Base-by-base conservation (phyloP, 2,888 invertebrate species). In the Leistus spinibarbis region DNA sequence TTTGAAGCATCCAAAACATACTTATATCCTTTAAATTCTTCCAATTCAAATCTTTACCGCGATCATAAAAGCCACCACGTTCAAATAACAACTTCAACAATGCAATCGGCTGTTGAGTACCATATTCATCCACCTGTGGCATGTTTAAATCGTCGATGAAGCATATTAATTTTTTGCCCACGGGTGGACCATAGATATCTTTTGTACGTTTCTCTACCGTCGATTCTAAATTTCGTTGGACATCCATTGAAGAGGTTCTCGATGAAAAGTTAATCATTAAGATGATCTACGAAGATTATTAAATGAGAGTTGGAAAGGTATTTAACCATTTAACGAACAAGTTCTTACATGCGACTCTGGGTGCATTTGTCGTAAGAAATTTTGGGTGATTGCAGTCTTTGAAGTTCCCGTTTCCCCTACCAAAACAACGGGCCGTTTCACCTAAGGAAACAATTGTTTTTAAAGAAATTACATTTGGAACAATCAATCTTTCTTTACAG, bases 101-200 rank as follows among this genome's bases (percentile, higher is more conserved):
- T 0, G 97, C 97, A 79, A 97, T 95, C 0, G 97, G 97, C 82
- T 97, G 97, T 82, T 97, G 97, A 0, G 96, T 97, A 0, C 97
- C 97, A 82, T 97, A 97, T 0, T 89, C 91, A 82, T 95, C 95
- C 63, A 93, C 92, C 85, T 92, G 90, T 40, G 97, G 97, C 96
- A 97, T 97, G 83, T 97, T 96, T 92, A 97, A 93, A 82, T 98
- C 97, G 82, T 98, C 97, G 78, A 97, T 93, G 82, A 97, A 98
- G 78, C 95, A 91, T 54, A 97, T 89, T 83, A 97, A 89, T 81
- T 93, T 93, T 86, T 96, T 97, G 40, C 97, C 97, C 76, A 94
- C 90, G 0, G 96, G 94, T 53, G 97, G 97, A 0, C 96, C 97
- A 82, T 93, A 97, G 2, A 93, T 91, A 82, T 96, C 95, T 83